Percentiles rank a stretch among this genome's conserved stretches.
phyloP scores from a whole-genome alignment of 2,797 vertebrate species.

The Smutsia temminckii region DNA sequence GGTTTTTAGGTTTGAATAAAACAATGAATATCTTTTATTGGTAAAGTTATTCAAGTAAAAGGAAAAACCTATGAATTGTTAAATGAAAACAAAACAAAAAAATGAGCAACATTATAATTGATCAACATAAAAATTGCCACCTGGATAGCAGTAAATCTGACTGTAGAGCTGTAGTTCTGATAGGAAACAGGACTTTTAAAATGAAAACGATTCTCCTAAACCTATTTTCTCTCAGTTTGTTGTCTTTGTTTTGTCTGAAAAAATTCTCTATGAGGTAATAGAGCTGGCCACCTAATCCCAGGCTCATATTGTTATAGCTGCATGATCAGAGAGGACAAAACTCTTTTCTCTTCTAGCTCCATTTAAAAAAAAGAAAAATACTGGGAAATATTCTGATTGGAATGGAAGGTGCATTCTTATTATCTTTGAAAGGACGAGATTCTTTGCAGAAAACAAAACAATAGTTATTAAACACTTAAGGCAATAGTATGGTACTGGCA shows the following conservation, averaged over 20 bases:
- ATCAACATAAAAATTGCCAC: neutral
- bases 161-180: neutral
- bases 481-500: neutral
- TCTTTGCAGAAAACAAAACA: neutral
- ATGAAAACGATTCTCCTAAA: neutral
- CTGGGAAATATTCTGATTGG: neutral
- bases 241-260: neutral
- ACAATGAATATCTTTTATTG: neutral
- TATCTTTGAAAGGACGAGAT: neutral
- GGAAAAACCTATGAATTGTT: neutral
- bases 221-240: neutral
- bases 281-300: neutral
- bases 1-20: neutral
- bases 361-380: neutral
- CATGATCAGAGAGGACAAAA: neutral
- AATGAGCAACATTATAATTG: neutral
- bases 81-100: neutral
- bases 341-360: neutral
- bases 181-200: neutral
- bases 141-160: neutral
- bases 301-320: neutral
- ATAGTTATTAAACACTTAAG: neutral
- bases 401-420: neutral
- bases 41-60: slow-evolving; percentile 2
- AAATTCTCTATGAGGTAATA: neutral